Conservation (phyloP, 2,888 invertebrate species). For the Slavum lentiscoides region DNA sequence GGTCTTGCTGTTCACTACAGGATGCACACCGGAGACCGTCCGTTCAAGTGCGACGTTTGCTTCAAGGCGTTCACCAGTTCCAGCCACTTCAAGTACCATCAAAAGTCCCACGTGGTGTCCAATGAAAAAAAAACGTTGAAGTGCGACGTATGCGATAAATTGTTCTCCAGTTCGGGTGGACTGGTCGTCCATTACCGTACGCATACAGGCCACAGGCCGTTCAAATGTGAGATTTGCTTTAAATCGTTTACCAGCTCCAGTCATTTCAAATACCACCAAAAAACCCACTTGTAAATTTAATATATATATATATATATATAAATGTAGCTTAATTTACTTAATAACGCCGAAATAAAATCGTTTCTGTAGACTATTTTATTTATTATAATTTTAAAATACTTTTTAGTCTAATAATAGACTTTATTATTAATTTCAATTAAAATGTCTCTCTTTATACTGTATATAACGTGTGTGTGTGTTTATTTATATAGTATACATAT, state of each 20-base stretch:
- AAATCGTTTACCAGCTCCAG: slow-evolving; percentile 48
- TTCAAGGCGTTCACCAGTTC: slow-evolving; percentile 49
- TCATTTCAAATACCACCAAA: slow-evolving; percentile 51
- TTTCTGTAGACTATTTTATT: too few relatives aligned
- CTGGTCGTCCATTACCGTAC: slow-evolving; percentile 44
- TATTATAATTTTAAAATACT: background rate
- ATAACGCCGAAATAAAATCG: background rate
- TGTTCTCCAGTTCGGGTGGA: slow-evolving; percentile 47
- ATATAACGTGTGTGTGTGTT: background rate
- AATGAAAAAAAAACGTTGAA: slow-evolving; percentile 46
- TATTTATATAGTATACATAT: background rate
- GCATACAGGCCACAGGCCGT: slow-evolving; percentile 46
- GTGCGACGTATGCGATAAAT: slow-evolving; percentile 43
- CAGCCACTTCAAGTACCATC: slow-evolving; percentile 47
- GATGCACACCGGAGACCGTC: slow-evolving; percentile 53
- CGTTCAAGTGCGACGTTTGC: slow-evolving; percentile 53
- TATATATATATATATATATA: background rate
- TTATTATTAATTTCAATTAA: background rate
- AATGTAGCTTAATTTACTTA: background rate
- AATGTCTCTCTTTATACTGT: background rate
- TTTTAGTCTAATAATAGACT: background rate
- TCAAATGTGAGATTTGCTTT: slow-evolving; percentile 50
- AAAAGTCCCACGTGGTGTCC: slow-evolving; percentile 37
- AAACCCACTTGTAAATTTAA: slow-evolving; percentile 19
- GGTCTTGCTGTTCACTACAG: slow-evolving; percentile 47